Evolutionary conservation across 2,888 invertebrate genomes (phyloP).

Genomic region (Eristalis arbustorum): DNA sequence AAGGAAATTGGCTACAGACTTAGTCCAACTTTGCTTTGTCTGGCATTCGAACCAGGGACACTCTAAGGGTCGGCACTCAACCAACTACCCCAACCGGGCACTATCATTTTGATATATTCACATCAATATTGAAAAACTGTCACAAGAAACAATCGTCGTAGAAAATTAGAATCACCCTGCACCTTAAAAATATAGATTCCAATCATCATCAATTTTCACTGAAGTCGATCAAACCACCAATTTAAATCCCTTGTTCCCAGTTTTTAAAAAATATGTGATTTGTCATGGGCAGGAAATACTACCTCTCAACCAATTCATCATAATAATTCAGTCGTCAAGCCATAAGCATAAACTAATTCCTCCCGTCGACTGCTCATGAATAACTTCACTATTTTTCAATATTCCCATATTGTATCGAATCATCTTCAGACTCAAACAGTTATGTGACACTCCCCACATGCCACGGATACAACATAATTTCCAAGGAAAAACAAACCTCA

Average conservation of each 20-base stretch:
- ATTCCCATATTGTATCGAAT: background rate
- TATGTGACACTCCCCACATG: background rate
- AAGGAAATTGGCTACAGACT: too few species aligned
- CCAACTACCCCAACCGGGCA: too few species aligned
- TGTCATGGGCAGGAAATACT: background rate
- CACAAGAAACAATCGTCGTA: too few species aligned
- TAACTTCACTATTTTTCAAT: constrained; percentile 3
- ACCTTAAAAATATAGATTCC: too few species aligned
- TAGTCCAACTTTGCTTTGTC: too few species aligned
- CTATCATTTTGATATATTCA: too few species aligned
- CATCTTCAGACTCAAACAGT: background rate
- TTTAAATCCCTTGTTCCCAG: background rate
- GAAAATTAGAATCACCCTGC: too few species aligned
- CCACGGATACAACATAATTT: background rate
- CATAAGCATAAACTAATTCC: background rate
- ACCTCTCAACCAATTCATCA: background rate
- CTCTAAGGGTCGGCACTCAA: too few species aligned
- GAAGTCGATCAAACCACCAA: background rate
- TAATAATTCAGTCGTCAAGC: background rate
- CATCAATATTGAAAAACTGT: too few species aligned
- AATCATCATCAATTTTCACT: too few species aligned
- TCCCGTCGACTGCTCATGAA: background rate
- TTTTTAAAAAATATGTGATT: background rate
- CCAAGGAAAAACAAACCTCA: background rate
- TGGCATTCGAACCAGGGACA: too few species aligned